Percentiles rank a stretch among this genome's conserved stretches.
These are phyloP conservation scores for Amblyopsis rosae DNA, from an alignment of 2,113 vertebrate genomes.

Conservation along the genomic window DNA sequence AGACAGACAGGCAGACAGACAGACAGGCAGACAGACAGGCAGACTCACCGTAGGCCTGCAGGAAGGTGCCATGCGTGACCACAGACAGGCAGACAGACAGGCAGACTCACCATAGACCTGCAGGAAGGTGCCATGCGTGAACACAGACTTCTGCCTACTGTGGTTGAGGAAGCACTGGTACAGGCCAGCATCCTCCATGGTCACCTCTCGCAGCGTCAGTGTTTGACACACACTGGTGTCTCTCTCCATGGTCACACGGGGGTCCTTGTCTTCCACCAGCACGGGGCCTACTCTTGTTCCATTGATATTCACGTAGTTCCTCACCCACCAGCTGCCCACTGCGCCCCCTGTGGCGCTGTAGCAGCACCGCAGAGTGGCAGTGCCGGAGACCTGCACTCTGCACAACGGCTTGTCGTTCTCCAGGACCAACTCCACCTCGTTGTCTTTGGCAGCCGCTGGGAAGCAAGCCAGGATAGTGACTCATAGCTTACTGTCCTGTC, in stretches of 20 bases:
- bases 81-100: rapidly evolving
- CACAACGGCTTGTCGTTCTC: conserved; percentile 36
- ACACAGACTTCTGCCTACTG: rapidly evolving
- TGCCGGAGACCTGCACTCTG: neutral
- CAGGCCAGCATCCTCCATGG: conserved; percentile 48
- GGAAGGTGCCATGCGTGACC: conserved; percentile 66
- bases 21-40: no score
- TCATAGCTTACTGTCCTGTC: neutral
- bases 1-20: no score
- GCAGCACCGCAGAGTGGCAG: conserved; percentile 54
- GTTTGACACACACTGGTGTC: neutral
- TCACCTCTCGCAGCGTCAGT: neutral
- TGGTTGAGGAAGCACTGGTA: conserved; percentile 54
- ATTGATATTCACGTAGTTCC: rapidly evolving
- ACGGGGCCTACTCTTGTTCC: neutral
- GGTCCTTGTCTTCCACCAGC: no score
- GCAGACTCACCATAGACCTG: conserved; percentile 73
- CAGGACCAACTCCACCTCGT: neutral
- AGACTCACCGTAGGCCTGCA: conserved; percentile 75
- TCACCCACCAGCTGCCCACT: rapidly evolving
- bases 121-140: conserved; percentile 72
- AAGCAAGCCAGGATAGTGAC: conserved; percentile 4
- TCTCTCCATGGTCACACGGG: neutral
- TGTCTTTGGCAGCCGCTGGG: conserved; percentile 33
- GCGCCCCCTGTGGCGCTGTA: rapidly evolving